A percentile compares a stretch with the other conserved stretches of the same genome.
Conservation (phyloP, 2,888 invertebrate genomes). For the Thera obeliscata region DNA sequence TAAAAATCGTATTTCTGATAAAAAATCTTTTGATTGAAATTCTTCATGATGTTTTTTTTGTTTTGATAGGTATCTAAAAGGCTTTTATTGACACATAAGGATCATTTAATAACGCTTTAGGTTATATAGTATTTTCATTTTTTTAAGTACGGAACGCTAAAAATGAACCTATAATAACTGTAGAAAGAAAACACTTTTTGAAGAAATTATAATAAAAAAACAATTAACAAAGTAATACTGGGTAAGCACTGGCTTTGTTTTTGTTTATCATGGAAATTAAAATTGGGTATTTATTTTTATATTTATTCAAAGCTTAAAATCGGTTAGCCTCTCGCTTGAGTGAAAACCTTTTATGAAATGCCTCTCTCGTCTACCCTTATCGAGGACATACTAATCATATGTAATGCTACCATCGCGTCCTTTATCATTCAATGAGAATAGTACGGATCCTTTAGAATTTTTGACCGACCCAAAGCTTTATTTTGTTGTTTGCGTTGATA, state of each 20-base stretch:
- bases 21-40: slow-evolving; percentile 25
- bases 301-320: not conserved
- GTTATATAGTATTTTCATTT: no score
- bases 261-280: slow-evolving; percentile 29
- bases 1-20: slow-evolving; percentile 13
- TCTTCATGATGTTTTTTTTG: slow-evolving; percentile 3
- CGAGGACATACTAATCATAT: not conserved
- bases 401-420: not conserved
- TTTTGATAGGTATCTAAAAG: no score
- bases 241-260: slow-evolving; percentile 22
- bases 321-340: not conserved
- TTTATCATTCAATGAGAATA: not conserved
- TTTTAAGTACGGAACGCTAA: not conserved
- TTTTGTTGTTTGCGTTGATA: no score
- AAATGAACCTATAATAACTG: not conserved
- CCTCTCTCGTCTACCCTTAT: not conserved
- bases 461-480: no score
- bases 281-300: slow-evolving; percentile 4
- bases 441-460: no score
- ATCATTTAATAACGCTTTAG: no score
- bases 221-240: slow-evolving; percentile 16
- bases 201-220: slow-evolving; percentile 17
- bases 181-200: slow-evolving; percentile 12
- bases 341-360: not conserved
- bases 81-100: no score